phyloP scores from a whole-genome alignment of 2,888 invertebrate species.

The Diplazon laetatorius region DNA sequence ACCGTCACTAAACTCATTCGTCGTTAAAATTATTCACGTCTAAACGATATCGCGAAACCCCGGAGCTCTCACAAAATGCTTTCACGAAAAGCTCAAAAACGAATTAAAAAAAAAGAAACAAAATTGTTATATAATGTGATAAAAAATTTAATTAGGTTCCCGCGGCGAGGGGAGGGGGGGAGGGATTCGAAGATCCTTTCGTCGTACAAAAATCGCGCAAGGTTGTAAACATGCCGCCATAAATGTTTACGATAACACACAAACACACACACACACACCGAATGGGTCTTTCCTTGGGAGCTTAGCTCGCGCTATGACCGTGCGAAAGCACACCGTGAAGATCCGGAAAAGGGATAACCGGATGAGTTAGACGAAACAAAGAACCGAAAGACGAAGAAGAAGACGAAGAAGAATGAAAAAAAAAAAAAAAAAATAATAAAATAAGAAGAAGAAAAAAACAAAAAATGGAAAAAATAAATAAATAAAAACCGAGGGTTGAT shows the following conservation, averaged over 20 bases:
- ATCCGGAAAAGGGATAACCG: slow-evolving; percentile 35
- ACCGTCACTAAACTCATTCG: too few species aligned
- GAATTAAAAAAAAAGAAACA: background rate
- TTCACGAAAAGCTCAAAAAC: too few species aligned
- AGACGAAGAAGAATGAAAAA: too few species aligned
- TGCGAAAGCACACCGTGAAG: slow-evolving; percentile 28
- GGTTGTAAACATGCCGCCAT: slow-evolving; percentile 22
- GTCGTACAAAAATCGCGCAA: background rate
- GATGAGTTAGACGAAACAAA: slow-evolving; percentile 47
- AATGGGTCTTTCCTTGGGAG: background rate
- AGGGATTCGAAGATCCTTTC: background rate
- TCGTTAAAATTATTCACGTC: too few species aligned
- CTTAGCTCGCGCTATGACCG: slow-evolving; percentile 10
- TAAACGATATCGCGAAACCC: too few species aligned
- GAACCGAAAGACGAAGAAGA: too few species aligned
- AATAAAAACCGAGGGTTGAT: slow-evolving; percentile 12
- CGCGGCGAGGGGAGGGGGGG: too few species aligned
- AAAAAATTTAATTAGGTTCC: slow-evolving; percentile 5
- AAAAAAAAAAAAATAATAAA: too few species aligned
- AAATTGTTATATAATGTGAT: too few species aligned
- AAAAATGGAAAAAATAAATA: slow-evolving; percentile 28
- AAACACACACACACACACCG: too few species aligned
- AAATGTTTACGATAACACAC: slow-evolving; percentile 30
- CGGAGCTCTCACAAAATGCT: too few species aligned
- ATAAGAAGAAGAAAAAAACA: too few species aligned